These are phyloP conservation scores for Lordiphosa fenestrarum DNA, from an alignment of 2,888 invertebrate species.

Conservation along the genomic window DNA sequence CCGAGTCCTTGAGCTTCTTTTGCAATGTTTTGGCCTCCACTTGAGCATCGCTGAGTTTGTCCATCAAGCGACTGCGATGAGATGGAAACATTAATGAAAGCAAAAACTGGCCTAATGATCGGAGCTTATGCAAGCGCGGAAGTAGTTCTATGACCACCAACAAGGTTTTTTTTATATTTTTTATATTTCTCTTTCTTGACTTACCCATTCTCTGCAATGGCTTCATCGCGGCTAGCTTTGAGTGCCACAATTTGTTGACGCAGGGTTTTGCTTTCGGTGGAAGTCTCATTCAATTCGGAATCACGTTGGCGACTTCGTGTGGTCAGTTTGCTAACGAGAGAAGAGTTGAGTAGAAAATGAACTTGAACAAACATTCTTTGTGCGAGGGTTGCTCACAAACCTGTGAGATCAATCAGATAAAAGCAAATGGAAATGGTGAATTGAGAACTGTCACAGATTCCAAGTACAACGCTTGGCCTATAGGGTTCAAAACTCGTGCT, in stretches of 20 bases:
- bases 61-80: constrained; percentile 84
- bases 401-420: too few species aligned
- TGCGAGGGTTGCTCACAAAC: too few species aligned
- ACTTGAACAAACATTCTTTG: too few species aligned
- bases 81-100: constrained; percentile 1
- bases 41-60: constrained; percentile 85
- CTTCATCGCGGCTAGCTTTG: constrained; percentile 77
- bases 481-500: too few species aligned
- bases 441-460: too few species aligned
- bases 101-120: constrained; percentile 37
- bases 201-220: constrained; percentile 79
- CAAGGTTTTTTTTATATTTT: constrained; percentile 21
- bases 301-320: constrained; percentile 72
- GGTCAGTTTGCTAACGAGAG: constrained; percentile 61
- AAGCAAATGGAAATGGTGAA: too few species aligned
- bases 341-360: too few species aligned
- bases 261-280: constrained; percentile 77
- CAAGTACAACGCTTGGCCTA: too few species aligned
- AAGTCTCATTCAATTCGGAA: constrained; percentile 76
- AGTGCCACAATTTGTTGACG: constrained; percentile 77
- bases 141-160: constrained; percentile 30
- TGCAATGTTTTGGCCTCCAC: constrained; percentile 84
- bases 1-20: constrained; percentile 85
- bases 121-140: constrained; percentile 24
- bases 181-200: constrained; percentile 24